Evolutionary conservation across 2,113 vertebrate species (phyloP), one percentile per base, ranked within the genome.

Genomic region (Falco punctatus): DNA sequence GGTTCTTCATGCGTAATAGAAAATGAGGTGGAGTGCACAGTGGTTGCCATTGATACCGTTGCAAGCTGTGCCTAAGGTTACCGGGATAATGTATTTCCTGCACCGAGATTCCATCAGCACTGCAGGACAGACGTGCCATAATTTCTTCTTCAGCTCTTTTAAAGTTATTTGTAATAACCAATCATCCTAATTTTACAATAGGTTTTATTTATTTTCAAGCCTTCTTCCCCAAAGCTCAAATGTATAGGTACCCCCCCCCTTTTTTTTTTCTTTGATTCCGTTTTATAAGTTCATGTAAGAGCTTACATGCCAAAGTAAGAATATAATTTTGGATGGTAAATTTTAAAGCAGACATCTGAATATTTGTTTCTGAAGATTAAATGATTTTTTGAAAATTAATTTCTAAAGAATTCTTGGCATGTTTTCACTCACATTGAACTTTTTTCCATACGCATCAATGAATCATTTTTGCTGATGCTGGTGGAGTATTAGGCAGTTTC

Each of bases 1-100:
- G 94, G 80, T 69, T 95, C 72, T 96, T 92, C 74, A 9, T 70
- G 78, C 13, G 30, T 90, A 94, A 70, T 73, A 93, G 84, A 82
- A 97, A 94, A 81, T 66, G 89, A 96, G 90, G 79, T 92, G 91
- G 94, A 95, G 92, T 81, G 54, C 88, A 89, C 38, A 46, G 77
- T 88, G 88, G 92, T 94, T 97, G 89, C 91, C 95, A 95, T 94
- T 97, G 94, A 95, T 95, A 95, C 82, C 23, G 10, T 64, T 88
- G 35, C 82, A 92, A 93, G 95, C 92, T 82, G 58, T 88, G 84
- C 81, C 89, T 95, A 79, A 91, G 95, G 93, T 94, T 97, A 88
- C 85, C 52, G 66, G 70, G 89, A 82, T 95, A 97, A 88, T 79
- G 7, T 71, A 66, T 94, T 92, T 96, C 79, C 82, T 93, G 84